Evolutionary conservation across 2,797 vertebrate species (phyloP).

Genomic region (Carcharodon carcharias): DNA sequence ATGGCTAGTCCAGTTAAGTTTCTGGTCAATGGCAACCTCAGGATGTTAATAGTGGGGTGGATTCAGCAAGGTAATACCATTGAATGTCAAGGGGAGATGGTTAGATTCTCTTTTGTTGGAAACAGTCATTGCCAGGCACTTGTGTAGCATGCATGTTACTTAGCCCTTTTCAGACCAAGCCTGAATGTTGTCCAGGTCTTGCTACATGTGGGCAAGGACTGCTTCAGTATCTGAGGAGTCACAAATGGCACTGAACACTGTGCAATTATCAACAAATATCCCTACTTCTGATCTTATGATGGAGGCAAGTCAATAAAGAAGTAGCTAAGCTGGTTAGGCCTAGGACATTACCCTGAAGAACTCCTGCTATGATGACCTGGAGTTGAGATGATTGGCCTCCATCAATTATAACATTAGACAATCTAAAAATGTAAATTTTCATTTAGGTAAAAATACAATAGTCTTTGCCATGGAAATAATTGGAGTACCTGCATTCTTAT

Average conservation of each 20-base stretch:
- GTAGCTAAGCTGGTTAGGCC: background rate
- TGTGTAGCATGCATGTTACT: too few species aligned
- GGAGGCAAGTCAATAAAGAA: background rate
- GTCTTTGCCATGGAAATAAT: background rate
- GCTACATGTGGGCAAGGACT: background rate
- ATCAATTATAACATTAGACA: background rate
- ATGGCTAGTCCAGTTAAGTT: background rate
- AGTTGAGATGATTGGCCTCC: background rate
- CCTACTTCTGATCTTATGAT: background rate
- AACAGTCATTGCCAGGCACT: background rate
- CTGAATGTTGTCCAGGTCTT: background rate
- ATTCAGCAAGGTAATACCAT: background rate
- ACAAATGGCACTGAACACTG: background rate
- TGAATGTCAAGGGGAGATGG: background rate
- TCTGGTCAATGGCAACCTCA: background rate
- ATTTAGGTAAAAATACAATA: background rate
- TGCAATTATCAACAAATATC: background rate
- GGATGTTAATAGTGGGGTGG: background rate
- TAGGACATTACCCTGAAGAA: background rate
- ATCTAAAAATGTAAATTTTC: background rate
- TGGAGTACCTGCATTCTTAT: background rate
- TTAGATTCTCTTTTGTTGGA: background rate
- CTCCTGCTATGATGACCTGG: background rate
- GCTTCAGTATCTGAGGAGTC: background rate
- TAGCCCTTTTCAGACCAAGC: too few species aligned